A percentile compares a stretch with the other conserved stretches of the same genome.
phyloP scores from a whole-genome alignment of 2,888 invertebrate species.

The Limnephilus lunatus region DNA sequence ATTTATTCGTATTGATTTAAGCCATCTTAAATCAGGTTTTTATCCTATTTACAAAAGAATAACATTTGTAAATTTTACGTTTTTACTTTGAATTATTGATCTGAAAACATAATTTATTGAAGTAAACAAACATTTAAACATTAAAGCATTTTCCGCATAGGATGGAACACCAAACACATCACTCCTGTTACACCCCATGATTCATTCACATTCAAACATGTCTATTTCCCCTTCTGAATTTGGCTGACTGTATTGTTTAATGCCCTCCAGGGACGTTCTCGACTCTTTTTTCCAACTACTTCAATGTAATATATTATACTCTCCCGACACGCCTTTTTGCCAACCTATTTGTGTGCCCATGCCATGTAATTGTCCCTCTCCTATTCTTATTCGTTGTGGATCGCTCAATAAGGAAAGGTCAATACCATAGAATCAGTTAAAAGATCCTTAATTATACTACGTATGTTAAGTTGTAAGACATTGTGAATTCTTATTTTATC shows the following conservation, averaged over 20 bases:
- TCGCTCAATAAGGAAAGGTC: background rate
- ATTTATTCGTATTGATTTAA: conserved; percentile 4
- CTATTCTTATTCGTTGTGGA: background rate
- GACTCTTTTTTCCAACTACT: background rate
- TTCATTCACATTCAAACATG: background rate
- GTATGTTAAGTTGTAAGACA: too few species aligned
- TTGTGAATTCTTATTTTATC: too few species aligned
- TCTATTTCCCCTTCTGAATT: background rate
- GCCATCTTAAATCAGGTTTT: background rate
- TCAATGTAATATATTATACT: background rate
- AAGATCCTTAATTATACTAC: too few species aligned
- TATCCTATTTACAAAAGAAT: background rate
- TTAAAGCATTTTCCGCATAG: background rate
- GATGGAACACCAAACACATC: background rate
- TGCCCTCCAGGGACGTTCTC: background rate
- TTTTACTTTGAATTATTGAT: background rate
- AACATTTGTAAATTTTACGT: background rate
- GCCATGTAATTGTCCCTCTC: background rate
- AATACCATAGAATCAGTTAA: too few species aligned
- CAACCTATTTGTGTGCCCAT: background rate
- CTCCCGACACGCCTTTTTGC: background rate
- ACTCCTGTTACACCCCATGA: background rate
- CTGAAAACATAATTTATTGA: background rate
- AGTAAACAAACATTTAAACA: background rate
- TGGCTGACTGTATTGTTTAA: background rate